Base-by-base conservation (phyloP, 2,797 vertebrate species). In the Liparis tanakae region DNA sequence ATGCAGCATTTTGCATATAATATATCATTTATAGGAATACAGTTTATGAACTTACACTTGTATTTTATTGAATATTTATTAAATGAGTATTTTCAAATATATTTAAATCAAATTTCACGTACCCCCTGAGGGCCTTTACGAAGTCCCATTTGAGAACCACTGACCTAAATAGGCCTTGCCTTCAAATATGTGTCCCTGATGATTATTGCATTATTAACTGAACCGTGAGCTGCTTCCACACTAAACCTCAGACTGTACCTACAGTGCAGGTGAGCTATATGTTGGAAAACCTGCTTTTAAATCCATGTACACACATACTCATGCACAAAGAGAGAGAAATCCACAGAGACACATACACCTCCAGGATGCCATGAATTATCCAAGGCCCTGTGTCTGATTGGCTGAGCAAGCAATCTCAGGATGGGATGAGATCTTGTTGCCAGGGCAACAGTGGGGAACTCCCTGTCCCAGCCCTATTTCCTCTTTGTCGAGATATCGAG, bases 341-440 rank as follows among this genome's bases (percentile, higher is more conserved):
- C 81, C 71, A 53, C 22, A 50, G 67, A 86, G 74, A 76, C 64
- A 57, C 48, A 76, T 3, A 61, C 83, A 89, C 87, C 84, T 81
- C 67, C 67, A 89, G 83, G 82, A 86, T 70, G 56, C 77, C 57
- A 92, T 92, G 72, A 92, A 91, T 91, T 88, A 93, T 90, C 89
- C 70, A 91, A 76, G 51, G 76, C 60, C 58, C 48, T 2, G 63
- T 34, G 10, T 85, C 84, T 91, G 91, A 94, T 92, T 93, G 93
- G 93, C 81, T 88, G 83, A 87, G 67, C 64, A 78, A 58, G 86
- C 80, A 85, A 84, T 86, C 89, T 87, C 86, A 81, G 83, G 82
- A 89, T 92, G 87, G 88, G 80, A 83, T 83, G 85, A 93, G 85
- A 81, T 91, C 51, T 83, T 90, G 93, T 94, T 94, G 91, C 93